Evolutionary conservation across 1,140 invertebrate genomes (phyloP).

Genomic region (Globodera ellingtonae): DNA sequence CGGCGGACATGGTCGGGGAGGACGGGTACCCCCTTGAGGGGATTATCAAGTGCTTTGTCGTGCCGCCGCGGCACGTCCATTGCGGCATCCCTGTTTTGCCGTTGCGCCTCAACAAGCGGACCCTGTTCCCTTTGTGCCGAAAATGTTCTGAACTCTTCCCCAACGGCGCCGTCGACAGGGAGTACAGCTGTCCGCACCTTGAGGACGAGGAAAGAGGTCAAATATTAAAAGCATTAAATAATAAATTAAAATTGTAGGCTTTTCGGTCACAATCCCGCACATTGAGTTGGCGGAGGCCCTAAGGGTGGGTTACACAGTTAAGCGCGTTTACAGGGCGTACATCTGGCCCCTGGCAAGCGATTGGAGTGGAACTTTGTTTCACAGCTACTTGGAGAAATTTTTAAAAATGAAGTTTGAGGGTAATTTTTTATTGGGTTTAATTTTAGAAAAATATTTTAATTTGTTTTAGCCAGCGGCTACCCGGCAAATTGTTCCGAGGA

Average conservation of each 20-base stretch:
- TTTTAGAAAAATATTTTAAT: background rate
- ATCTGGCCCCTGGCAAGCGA: background rate
- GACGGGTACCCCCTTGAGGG: background rate
- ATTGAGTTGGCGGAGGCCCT: background rate
- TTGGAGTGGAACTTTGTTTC: background rate
- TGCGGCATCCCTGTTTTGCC: slow-evolving; percentile 6
- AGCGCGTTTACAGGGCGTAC: background rate
- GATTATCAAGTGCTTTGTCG: background rate
- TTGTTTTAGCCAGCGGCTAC: background rate
- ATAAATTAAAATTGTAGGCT: background rate
- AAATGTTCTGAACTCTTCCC: background rate
- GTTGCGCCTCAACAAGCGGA: background rate
- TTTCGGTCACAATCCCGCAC: background rate
- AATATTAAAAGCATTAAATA: background rate
- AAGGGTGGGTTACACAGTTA: background rate
- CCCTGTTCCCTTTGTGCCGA: slow-evolving; percentile 11
- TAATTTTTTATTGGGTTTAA: background rate
- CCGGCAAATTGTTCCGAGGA: background rate
- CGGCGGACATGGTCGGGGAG: background rate
- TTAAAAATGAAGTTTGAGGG: background rate
- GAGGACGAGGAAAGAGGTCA: background rate
- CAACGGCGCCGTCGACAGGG: background rate
- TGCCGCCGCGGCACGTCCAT: background rate
- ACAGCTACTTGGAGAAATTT: background rate
- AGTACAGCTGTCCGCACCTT: background rate